Percentiles rank a stretch among this genome's conserved stretches.
phyloP scores from a whole-genome alignment of 2,797 vertebrate species.

The Scarus forsteni region DNA sequence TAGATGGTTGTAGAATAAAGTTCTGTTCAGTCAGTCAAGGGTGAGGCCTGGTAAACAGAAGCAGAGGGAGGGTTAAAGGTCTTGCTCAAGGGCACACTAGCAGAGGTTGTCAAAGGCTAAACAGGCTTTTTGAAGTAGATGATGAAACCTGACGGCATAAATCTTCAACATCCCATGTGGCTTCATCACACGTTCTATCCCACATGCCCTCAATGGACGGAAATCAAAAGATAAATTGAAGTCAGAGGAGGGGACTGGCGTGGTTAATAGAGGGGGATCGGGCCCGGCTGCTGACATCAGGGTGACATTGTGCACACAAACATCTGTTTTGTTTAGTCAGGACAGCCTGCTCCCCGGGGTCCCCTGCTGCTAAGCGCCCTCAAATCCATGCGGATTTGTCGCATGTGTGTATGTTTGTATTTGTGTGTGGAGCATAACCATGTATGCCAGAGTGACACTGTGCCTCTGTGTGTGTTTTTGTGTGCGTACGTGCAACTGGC shows the following conservation, averaged over 20 bases:
- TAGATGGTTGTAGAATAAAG: neutral
- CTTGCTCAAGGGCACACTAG: constrained; percentile 53
- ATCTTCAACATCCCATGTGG: constrained; percentile 48
- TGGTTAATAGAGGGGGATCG: constrained; percentile 53
- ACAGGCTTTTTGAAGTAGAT: constrained; percentile 36
- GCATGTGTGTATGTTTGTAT: constrained; percentile 2
- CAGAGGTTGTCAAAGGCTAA: constrained; percentile 22
- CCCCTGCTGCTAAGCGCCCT: constrained; percentile 56
- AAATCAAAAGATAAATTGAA: constrained; percentile 48
- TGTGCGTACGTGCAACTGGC: constrained; percentile 30
- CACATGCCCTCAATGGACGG: constrained; percentile 28
- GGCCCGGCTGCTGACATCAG: constrained; percentile 56
- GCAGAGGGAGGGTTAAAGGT: constrained; percentile 45
- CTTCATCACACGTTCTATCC: constrained; percentile 52
- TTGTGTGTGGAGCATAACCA: constrained; percentile 25
- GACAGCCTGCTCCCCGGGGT: constrained; percentile 67
- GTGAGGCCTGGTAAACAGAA: constrained; percentile 5
- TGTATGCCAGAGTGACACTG: constrained; percentile 36
- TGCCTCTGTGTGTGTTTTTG: constrained; percentile 13
- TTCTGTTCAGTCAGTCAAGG: neutral
- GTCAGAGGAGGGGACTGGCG: neutral
- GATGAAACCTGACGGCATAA: constrained; percentile 54
- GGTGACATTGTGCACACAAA: constrained; percentile 66
- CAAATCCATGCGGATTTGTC: constrained; percentile 62
- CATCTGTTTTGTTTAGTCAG: constrained; percentile 77